A percentile compares a stretch with the other conserved stretches of the same genome.
Conservation (phyloP, 2,797 vertebrate species). For the Eospalax fontanierii region DNA sequence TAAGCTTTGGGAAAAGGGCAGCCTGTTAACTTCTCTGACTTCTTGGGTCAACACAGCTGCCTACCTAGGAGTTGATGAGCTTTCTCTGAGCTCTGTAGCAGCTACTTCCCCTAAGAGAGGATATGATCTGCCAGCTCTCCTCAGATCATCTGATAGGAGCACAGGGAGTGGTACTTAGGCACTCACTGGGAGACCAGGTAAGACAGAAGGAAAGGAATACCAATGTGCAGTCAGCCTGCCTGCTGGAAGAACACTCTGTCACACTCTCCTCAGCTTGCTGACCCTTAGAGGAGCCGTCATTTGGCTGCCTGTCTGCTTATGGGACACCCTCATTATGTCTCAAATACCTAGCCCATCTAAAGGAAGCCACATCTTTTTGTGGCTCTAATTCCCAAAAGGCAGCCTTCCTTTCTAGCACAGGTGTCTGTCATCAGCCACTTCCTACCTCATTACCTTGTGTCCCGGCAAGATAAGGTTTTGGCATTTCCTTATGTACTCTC, state of each 20-base stretch:
- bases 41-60: constrained; percentile 55
- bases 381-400: constrained; percentile 3
- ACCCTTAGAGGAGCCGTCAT: background rate
- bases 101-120: background rate
- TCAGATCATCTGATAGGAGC: background rate
- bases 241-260: background rate
- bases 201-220: background rate
- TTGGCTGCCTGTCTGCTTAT: background rate
- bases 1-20: constrained; percentile 73
- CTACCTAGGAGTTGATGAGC: constrained; percentile 66
- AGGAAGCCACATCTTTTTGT: constrained; percentile 59
- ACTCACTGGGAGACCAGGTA: background rate
- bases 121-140: background rate
- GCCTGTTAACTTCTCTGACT: constrained; percentile 58
- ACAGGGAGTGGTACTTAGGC: background rate
- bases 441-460: constrained; percentile 73
- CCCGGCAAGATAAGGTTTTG: constrained; percentile 74
- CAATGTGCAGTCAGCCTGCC: background rate
- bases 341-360: background rate
- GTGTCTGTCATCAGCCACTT: constrained; percentile 64
- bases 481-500: constrained; percentile 13
- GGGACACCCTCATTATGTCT: constrained; percentile 23
- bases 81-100: constrained; percentile 3
- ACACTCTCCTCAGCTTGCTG: background rate
- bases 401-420: constrained; percentile 58